phyloP scores from a whole-genome alignment of 2,888 invertebrate genomes.

The Trilocha varians region DNA sequence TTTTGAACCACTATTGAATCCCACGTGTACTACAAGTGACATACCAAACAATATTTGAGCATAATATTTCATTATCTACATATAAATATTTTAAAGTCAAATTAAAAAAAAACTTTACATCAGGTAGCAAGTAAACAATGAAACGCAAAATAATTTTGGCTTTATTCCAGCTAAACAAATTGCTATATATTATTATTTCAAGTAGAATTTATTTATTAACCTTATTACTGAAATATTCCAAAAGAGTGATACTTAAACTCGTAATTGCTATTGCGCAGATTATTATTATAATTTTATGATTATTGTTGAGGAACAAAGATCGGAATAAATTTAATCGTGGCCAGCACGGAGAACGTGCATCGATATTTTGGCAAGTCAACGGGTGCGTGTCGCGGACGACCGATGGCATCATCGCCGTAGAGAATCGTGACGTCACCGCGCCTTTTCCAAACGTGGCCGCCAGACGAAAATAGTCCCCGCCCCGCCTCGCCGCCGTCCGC shows the following conservation, averaged over 20 bases:
- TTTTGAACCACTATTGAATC: too few species aligned
- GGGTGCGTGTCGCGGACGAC: conserved; percentile 60
- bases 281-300: too few species aligned
- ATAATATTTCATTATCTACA: too few species aligned
- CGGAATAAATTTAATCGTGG: conserved; percentile 64
- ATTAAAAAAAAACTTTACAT: too few species aligned
- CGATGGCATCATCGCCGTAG: conserved; percentile 71
- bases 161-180: neutral
- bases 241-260: too few species aligned
- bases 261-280: too few species aligned
- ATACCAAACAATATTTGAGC: too few species aligned
- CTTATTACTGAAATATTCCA: too few species aligned
- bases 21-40: too few species aligned
- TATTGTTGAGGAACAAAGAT: conserved; percentile 45
- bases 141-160: neutral
- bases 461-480: conserved; percentile 72
- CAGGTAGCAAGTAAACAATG: neutral
- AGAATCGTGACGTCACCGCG: conserved; percentile 67
- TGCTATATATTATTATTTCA: too few species aligned
- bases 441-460: conserved; percentile 73
- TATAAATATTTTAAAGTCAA: too few species aligned
- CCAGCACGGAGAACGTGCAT: conserved; percentile 38
- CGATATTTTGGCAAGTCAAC: conserved; percentile 68
- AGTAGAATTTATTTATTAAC: too few species aligned
- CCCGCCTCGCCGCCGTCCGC: conserved; percentile 52